Base-by-base conservation (phyloP, 2,888 invertebrate genomes). In the Stenotaenia linearis region DNA sequence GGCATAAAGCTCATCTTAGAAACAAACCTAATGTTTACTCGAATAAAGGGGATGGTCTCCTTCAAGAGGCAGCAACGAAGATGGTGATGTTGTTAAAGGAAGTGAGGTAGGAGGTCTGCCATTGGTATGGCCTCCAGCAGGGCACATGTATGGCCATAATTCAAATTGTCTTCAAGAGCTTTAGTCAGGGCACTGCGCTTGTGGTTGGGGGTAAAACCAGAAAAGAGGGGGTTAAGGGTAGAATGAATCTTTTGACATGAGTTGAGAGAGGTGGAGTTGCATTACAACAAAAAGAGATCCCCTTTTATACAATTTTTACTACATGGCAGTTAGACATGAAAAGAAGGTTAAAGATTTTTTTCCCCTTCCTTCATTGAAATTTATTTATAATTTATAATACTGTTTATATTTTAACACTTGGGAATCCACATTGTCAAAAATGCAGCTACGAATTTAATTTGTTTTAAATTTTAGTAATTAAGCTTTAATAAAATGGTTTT, bases 81-180 rank as follows among this genome's bases (percentile, higher is more conserved):
- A 61, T 25, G 61, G 61, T 15, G 61, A 61, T 61, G 61, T 61
- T 61, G 61, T 61, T 61, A 61, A 61, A 61, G 61, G 61, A 61
- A 61, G 61, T 61, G 61, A 61, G 61, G 61, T 61, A 61, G 61
- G 61, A 61, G 61, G 61, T 61, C 61, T 61, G 61, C 61, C 61
- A 61, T 61, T 61, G 61, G 61, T 61, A 61, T 61, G 61, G 61
- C 61, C 61, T 61, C 61, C 61, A 61, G 61, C 61, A 25, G 61
- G 25, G 61, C 23, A 28, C 61, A 61, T 61, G 61, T 61, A 61
- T 61, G 61, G 61, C 61, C 61, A 61, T 61, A 61, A 61, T 61
- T 61, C 61, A 61, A 61, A 61, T 61, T 61, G 61, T 61, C 61
- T 61, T 61, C 61, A 61, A 61, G 61, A 61, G 61, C 61, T 61